A percentile compares a stretch with the other conserved stretches of the same genome.
Conservation (phyloP, 2,113 vertebrate genomes). For the Pachycephala philippinensis region DNA sequence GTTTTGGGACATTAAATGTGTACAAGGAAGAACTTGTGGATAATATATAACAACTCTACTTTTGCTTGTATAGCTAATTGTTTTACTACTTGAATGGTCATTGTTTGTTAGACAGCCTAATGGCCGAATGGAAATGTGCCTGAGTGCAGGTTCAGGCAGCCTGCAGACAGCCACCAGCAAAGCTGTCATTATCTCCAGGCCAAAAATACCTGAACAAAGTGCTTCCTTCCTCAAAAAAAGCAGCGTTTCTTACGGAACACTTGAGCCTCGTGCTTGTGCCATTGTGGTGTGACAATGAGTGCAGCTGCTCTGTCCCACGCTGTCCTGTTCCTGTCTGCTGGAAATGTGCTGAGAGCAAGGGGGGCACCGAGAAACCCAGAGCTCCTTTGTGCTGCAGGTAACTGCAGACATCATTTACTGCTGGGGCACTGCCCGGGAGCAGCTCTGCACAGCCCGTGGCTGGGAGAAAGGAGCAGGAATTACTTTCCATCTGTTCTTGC, state of each 20-base stretch:
- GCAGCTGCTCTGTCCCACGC: neutral
- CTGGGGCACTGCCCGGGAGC: neutral
- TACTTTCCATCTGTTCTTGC: neutral
- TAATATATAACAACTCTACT: no score
- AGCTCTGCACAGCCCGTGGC: neutral
- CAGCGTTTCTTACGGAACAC: neutral
- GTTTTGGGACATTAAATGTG: no score
- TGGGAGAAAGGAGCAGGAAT: neutral
- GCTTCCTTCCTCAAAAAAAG: neutral
- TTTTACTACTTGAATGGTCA: no score
- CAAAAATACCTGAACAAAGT: neutral
- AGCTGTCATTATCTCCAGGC: neutral
- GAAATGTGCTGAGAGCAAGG: neutral
- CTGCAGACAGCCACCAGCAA: neutral
- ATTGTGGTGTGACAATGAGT: neutral
- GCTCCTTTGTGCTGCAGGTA: neutral
- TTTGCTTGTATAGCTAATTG: no score
- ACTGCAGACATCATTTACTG: neutral
- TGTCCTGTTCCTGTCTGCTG: neutral
- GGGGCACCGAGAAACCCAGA: fast-evolving
- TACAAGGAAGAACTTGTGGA: no score
- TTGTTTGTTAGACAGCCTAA: no score
- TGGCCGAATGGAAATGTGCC: neutral
- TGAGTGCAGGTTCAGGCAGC: neutral
- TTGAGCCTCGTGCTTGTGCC: neutral